phyloP scores from a whole-genome alignment of 2,797 vertebrate genomes.

The Gallinago solitaria region DNA sequence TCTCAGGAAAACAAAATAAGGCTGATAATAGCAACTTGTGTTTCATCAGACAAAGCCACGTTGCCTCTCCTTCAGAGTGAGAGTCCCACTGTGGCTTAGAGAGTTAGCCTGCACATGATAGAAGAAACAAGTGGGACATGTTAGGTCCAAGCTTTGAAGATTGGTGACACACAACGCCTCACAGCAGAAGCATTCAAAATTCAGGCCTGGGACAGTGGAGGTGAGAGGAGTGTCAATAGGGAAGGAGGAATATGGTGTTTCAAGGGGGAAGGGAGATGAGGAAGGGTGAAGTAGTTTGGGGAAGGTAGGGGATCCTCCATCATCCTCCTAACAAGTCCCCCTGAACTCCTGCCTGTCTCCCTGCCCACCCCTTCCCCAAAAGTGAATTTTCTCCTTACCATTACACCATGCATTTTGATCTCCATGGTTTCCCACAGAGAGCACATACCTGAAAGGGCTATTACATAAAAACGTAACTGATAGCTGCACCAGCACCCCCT shows the following conservation, averaged over 20 bases:
- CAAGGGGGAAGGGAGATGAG: background rate
- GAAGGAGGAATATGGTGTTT: background rate
- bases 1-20: background rate
- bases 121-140: background rate
- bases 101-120: background rate
- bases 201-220: background rate
- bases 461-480: background rate
- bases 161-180: background rate
- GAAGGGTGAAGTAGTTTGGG: background rate
- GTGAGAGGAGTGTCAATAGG: background rate
- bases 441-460: background rate
- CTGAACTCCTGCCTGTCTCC: background rate
- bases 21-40: background rate
- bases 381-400: background rate
- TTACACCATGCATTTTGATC: background rate
- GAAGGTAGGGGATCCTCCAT: fast-evolving
- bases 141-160: background rate
- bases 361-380: background rate
- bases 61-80: background rate
- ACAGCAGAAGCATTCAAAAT: background rate
- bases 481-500: background rate
- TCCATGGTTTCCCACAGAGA: background rate
- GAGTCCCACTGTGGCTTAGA: background rate
- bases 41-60: background rate
- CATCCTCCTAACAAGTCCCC: background rate